These are phyloP conservation scores for Scaptodrosophila lebanonensis DNA, from an alignment of 1,140 invertebrate species.

Conservation along the genomic window DNA sequence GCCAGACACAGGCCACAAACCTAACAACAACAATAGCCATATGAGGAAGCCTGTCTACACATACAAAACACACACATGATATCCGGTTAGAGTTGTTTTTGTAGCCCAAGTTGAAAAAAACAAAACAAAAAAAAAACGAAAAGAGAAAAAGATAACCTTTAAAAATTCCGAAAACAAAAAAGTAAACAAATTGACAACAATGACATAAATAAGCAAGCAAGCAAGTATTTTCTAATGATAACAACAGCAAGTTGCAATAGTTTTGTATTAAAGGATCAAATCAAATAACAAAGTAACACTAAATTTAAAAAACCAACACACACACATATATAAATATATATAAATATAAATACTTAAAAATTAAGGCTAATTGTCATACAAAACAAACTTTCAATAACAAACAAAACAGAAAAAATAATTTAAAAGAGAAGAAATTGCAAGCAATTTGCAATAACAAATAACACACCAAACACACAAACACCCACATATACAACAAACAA, in stretches of 20 bases:
- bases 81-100: slow-evolving; percentile 23
- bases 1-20: slow-evolving; percentile 35
- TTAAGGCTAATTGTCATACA: slow-evolving; percentile 1
- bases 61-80: slow-evolving; percentile 17
- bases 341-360: slow-evolving; percentile 8
- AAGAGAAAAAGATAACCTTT: slow-evolving; percentile 26
- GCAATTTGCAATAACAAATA: too few relatives aligned
- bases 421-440: too few relatives aligned
- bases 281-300: slow-evolving; percentile 23
- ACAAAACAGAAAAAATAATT: too few relatives aligned
- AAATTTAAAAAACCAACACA: slow-evolving; percentile 24
- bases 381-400: too few relatives aligned
- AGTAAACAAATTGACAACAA: neutral
- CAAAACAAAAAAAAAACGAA: slow-evolving; percentile 2
- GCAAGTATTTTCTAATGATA: slow-evolving; percentile 52
- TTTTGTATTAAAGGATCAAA: slow-evolving; percentile 52
- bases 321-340: slow-evolving; percentile 9
- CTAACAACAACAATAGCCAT: slow-evolving; percentile 17
- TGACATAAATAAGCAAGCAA: slow-evolving; percentile 3
- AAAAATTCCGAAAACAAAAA: slow-evolving; percentile 7
- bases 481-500: too few relatives aligned
- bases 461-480: too few relatives aligned
- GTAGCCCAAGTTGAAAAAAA: slow-evolving; percentile 13
- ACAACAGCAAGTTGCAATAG: slow-evolving; percentile 46
- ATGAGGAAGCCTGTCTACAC: too few relatives aligned